These are phyloP conservation scores for Chitala chitala DNA, from an alignment of 2,113 vertebrate species.

Conservation along the genomic window DNA sequence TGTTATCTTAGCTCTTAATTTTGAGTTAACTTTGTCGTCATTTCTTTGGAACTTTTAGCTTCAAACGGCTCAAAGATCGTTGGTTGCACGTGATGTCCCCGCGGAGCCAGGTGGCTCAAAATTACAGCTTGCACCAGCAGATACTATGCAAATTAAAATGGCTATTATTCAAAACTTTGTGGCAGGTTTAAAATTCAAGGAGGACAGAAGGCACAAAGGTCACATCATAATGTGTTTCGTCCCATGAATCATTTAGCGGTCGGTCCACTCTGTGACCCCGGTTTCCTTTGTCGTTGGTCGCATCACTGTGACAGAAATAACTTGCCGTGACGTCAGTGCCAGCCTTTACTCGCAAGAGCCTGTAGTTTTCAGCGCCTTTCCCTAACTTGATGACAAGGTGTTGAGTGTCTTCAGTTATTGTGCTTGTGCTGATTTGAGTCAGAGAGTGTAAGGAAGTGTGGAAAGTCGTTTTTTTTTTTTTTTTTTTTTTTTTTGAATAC, in stretches of 20 bases:
- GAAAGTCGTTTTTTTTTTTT: too few species aligned
- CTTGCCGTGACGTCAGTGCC: neutral
- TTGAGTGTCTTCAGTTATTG: too few species aligned
- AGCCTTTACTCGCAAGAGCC: neutral
- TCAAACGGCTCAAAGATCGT: neutral
- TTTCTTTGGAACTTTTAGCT: neutral
- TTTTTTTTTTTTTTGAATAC: too few species aligned
- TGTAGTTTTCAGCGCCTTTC: neutral
- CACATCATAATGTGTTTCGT: slow-evolving; percentile 20
- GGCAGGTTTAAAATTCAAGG: slow-evolving; percentile 9
- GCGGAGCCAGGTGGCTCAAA: neutral
- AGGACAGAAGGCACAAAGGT: slow-evolving; percentile 11
- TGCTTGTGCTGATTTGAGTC: too few species aligned
- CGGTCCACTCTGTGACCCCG: neutral
- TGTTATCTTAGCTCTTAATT: neutral
- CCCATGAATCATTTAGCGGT: slow-evolving; percentile 55
- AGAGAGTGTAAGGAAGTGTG: too few species aligned
- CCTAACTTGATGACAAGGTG: too few species aligned
- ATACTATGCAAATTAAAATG: neutral
- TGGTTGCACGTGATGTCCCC: too few species aligned
- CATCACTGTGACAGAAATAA: neutral
- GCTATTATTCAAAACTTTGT: neutral
- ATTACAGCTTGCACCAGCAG: neutral
- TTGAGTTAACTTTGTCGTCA: neutral
- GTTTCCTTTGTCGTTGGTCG: neutral